phyloP scores from a whole-genome alignment of 2,113 vertebrate genomes.

The Probosciger aterrimus region DNA sequence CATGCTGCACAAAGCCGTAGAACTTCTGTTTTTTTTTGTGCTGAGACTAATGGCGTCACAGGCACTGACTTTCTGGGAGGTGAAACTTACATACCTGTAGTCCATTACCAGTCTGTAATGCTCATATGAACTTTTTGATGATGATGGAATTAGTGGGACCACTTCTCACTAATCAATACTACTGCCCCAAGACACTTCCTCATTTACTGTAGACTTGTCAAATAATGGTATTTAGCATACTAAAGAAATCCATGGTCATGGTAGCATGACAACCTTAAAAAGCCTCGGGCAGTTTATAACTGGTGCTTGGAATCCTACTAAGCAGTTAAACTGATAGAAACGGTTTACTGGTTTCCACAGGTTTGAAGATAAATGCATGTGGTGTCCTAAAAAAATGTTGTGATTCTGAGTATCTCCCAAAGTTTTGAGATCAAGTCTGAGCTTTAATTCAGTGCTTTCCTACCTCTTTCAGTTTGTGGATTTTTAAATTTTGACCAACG shows the following conservation, averaged over 20 bases:
- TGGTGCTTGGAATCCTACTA: accelerated
- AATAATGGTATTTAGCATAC: neutral
- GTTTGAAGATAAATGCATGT: neutral
- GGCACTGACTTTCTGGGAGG: neutral
- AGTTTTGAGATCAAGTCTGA: neutral
- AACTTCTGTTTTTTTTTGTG: neutral
- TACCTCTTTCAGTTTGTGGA: neutral
- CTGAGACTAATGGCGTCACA: neutral
- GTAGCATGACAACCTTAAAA: neutral
- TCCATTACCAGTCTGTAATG: neutral
- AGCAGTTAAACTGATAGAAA: neutral
- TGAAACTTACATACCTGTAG: neutral
- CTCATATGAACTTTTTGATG: neutral
- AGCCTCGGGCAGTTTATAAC: neutral
- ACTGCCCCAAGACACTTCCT: neutral
- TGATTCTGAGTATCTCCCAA: neutral
- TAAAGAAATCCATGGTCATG: neutral
- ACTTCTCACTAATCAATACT: neutral
- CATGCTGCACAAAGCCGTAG: neutral
- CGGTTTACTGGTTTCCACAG: neutral
- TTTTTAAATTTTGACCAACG: neutral
- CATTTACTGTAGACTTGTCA: neutral
- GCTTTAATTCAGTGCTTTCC: neutral
- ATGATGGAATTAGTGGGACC: neutral
- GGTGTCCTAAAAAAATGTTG: neutral